A percentile compares a stretch with the other conserved stretches of the same genome.
phyloP scores from a whole-genome alignment of 2,113 vertebrate species.

The Strix aluco region DNA sequence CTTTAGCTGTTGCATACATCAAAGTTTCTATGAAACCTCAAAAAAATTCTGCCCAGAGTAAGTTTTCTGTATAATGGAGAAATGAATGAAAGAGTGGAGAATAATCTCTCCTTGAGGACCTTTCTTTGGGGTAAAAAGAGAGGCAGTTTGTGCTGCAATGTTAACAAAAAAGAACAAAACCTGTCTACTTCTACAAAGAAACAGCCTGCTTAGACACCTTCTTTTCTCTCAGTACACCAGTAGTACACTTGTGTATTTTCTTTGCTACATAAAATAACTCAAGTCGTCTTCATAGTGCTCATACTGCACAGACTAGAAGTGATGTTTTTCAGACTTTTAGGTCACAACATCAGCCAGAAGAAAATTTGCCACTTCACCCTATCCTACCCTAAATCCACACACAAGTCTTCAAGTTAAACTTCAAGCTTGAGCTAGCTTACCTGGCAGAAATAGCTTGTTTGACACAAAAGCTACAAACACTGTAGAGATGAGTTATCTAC shows the following conservation, averaged over 20 bases:
- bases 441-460: neutral
- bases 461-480: neutral
- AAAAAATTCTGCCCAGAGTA: neutral
- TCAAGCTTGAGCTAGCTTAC: neutral
- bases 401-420: neutral
- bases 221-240: neutral
- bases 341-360: neutral
- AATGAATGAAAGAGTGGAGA: neutral
- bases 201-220: neutral
- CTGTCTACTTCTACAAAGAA: neutral
- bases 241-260: neutral
- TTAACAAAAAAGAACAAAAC: neutral
- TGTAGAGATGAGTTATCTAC: slow-evolving; percentile 1
- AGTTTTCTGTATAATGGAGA: neutral
- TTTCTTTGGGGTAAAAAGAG: neutral
- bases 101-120: neutral
- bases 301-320: neutral
- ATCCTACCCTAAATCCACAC: neutral
- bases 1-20: neutral
- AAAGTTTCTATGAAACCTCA: neutral
- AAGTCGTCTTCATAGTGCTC: neutral
- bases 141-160: neutral
- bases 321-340: neutral
- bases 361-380: neutral
- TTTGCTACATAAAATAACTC: neutral